Evolutionary conservation across 2,888 invertebrate species (phyloP).

Genomic region (Pycnomerus fuliginosus): DNA sequence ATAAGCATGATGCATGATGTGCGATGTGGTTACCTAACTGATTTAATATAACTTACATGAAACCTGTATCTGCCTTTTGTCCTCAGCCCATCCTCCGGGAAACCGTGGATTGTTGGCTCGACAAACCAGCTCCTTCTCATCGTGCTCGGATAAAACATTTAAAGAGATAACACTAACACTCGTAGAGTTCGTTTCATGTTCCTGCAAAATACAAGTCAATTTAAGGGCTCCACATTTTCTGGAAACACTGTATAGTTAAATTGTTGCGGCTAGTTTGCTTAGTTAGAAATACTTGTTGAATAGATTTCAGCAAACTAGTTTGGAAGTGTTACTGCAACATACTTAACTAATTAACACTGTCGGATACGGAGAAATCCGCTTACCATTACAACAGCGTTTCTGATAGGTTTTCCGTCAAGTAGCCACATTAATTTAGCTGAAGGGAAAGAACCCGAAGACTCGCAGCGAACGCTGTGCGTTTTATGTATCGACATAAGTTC

Average conservation of each 20-base stretch:
- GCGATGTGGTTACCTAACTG: too few relatives aligned
- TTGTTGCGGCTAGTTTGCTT: too few relatives aligned
- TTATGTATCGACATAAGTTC: constrained; percentile 73
- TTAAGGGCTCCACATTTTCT: too few relatives aligned
- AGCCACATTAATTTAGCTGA: constrained; percentile 82
- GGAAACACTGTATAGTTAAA: too few relatives aligned
- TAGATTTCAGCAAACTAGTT: too few relatives aligned
- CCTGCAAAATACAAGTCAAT: constrained; percentile 47
- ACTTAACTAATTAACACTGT: constrained; percentile 7
- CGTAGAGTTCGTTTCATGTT: constrained; percentile 64
- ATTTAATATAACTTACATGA: constrained; percentile 74
- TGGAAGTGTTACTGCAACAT: constrained; percentile 9
- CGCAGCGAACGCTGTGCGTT: constrained; percentile 73
- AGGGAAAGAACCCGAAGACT: constrained; percentile 80
- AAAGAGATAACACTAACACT: constrained; percentile 76
- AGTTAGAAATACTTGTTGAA: too few relatives aligned
- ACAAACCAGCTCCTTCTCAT: constrained; percentile 79
- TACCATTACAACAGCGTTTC: constrained; percentile 62
- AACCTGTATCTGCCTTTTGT: constrained; percentile 74
- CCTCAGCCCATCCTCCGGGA: constrained; percentile 77
- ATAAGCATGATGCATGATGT: too few relatives aligned
- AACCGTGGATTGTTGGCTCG: constrained; percentile 86
- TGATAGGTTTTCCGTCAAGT: constrained; percentile 68
- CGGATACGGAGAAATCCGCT: constrained; percentile 42
- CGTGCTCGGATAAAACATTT: constrained; percentile 74